Percentiles rank a stretch among this genome's conserved stretches.
Conservation (phyloP, 2,797 vertebrate genomes). For the Rhynchonycteris naso region DNA sequence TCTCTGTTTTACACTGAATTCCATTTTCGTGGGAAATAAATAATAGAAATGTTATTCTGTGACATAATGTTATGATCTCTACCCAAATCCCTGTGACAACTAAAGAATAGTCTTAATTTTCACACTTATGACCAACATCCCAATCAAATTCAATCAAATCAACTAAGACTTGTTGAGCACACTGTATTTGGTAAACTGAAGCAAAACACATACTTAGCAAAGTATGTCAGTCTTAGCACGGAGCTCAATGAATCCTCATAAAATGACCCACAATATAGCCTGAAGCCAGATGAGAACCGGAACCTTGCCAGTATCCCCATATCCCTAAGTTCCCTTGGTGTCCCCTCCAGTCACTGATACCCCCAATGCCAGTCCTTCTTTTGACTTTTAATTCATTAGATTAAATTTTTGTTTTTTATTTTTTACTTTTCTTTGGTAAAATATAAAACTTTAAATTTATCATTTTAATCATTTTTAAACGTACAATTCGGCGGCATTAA, state of each 20-base stretch:
- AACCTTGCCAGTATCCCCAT: fast-evolving
- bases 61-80: conserved; percentile 42
- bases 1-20: neutral
- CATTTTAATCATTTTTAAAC: neutral
- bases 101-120: conserved; percentile 52
- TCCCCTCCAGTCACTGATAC: neutral
- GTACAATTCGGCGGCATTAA: neutral
- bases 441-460: neutral
- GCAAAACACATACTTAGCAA: neutral
- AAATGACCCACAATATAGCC: fast-evolving
- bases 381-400: neutral
- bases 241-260: neutral
- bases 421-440: neutral
- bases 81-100: neutral
- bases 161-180: neutral
- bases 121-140: neutral
- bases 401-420: neutral
- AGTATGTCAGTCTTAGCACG: neutral
- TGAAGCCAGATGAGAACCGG: fast-evolving
- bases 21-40: conserved; percentile 15
- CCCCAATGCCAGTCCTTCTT: fast-evolving
- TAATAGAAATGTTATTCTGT: conserved; percentile 21
- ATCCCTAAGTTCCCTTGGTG: fast-evolving
- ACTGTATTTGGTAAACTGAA: neutral
- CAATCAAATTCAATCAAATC: conserved; percentile 53